Evolutionary conservation across 2,113 vertebrate genomes (phyloP), one percentile per base, ranked within the genome.

Genomic region (Triplophysa siluroides): DNA sequence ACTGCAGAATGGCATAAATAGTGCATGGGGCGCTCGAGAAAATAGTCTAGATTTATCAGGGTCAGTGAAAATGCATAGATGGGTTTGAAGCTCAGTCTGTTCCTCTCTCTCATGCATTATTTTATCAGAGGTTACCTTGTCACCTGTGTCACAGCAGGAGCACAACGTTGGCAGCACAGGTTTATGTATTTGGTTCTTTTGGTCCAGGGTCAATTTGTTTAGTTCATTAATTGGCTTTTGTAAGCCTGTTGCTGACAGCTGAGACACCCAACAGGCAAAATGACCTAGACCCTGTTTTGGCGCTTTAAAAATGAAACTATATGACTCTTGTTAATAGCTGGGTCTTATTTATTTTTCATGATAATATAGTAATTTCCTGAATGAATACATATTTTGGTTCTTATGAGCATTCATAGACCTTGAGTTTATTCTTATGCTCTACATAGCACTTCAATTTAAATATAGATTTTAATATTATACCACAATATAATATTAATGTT

Each of bases 1-100:
- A 60, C 41, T 78, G 23, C 52, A 78, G 23, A 56, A 81, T 29
- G 54, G 62, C 79, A 18, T 24, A 65, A 70, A 70, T 69, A 71
- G 21, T 54, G 62, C 61, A 78, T 64, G 26, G n/a, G 74, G 68
- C 58, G 26, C 9, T 78, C 52, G 56, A 41, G 8, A 41, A 69
- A 66, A 69, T 60, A 41, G 33, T 65, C 21, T 29, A 52, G 24
- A 65, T 65, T 65, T n/a, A 68, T 45, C 33, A 58, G 45, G 21
- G 45, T 33, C 1, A 29, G 6, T 50, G 66, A 50, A 78, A 65
- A 72, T 60, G 29, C 7, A 41, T 45, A 26, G 21, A 64, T 77
- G 19, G 19, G 54, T 21, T 7, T 7, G 52, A 18, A 8, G 18
- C 7, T 58, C 16, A 21, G 54, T 58, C 16, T 56, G 54, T 38